Conservation (phyloP, 2,113 vertebrate genomes). For the Pangasianodon gigas region DNA sequence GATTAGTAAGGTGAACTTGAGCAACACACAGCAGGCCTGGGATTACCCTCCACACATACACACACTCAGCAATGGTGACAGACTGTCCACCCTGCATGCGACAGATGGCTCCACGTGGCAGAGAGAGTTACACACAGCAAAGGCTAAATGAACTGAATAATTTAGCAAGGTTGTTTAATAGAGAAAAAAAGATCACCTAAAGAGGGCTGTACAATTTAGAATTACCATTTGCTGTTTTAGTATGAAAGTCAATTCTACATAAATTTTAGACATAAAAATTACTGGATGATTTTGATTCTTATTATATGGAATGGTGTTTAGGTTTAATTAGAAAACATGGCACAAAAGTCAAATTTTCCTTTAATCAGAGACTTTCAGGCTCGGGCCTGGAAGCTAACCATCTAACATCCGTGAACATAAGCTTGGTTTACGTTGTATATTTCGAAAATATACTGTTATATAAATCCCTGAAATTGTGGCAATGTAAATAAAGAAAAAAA, state of each 20-base stretch:
- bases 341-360: background rate
- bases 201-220: background rate
- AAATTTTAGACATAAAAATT: background rate
- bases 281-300: background rate
- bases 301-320: background rate
- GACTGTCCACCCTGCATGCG: conserved; percentile 23
- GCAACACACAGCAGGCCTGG: background rate
- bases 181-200: background rate
- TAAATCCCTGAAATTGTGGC: too few species aligned
- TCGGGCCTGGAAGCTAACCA: background rate
- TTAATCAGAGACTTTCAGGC: background rate
- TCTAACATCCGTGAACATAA: background rate
- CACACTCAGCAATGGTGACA: conserved; percentile 26
- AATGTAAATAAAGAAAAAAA: too few species aligned
- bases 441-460: too few species aligned
- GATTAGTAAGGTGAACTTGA: conserved; percentile 13
- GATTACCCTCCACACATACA: conserved; percentile 27
- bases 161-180: conserved; percentile 47
- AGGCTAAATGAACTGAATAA: conserved; percentile 51
- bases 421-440: too few species aligned
- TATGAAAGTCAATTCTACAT: background rate
- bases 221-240: background rate
- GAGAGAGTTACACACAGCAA: conserved; percentile 29
- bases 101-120: conserved; percentile 46
- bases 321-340: background rate